phyloP scores from a whole-genome alignment of 1,140 invertebrate species.

The Aphis craccivora region DNA sequence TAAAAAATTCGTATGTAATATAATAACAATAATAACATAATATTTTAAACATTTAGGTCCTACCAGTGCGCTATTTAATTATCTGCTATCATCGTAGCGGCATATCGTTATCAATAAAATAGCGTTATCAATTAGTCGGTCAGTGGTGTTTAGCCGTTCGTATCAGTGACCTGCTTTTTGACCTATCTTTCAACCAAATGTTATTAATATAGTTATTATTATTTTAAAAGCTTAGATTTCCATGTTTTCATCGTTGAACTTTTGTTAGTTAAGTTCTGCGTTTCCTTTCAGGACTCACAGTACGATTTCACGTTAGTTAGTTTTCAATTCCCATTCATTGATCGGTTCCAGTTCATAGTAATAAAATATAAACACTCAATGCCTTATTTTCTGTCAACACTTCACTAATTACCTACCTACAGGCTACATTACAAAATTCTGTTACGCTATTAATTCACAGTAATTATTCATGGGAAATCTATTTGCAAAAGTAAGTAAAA shows the following conservation, averaged over 20 bases:
- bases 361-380: background rate
- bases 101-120: background rate
- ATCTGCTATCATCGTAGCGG: background rate
- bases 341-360: background rate
- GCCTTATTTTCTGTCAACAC: background rate
- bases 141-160: background rate
- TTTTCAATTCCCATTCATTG: background rate
- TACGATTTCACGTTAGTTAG: background rate
- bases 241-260: background rate
- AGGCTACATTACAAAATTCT: background rate
- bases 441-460: background rate
- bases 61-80: background rate
- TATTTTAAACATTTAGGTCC: too few species aligned
- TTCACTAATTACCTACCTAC: background rate
- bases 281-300: background rate
- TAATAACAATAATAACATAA: too few species aligned
- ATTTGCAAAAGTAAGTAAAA: conserved; percentile 10
- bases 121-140: background rate
- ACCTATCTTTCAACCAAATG: conserved; percentile 6
- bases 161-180: conserved; percentile 29
- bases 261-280: background rate
- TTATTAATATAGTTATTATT: background rate
- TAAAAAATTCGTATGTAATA: background rate
- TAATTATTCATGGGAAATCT: conserved; percentile 31
- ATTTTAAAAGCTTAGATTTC: background rate